Evolutionary conservation across 2,797 vertebrate species (phyloP).

Genomic region (Meda fulgida): DNA sequence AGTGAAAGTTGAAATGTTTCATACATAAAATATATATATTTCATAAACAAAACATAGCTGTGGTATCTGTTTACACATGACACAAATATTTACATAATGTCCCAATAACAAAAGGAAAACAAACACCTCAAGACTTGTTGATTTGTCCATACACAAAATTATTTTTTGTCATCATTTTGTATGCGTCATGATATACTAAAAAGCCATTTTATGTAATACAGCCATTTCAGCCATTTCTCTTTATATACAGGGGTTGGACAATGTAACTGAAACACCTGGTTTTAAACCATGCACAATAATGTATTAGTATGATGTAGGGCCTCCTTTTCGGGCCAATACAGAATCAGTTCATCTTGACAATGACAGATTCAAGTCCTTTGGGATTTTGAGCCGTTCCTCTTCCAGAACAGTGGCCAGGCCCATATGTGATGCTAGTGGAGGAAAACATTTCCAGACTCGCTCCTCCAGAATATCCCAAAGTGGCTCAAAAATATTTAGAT

Average conservation of each 20-base stretch:
- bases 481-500: neutral
- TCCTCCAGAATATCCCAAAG: neutral
- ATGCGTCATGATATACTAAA: neutral
- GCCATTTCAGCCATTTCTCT: neutral
- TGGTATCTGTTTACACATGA: neutral
- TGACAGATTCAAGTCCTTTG: neutral
- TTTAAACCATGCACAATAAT: neutral
- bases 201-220: neutral
- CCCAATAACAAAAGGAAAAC: neutral
- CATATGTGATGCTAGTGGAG: neutral
- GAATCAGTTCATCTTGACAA: neutral
- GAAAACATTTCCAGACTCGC: neutral
- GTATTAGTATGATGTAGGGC: neutral
- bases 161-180: neutral
- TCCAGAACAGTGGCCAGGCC: neutral
- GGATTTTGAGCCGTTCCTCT: neutral
- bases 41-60: neutral
- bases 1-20: conserved; percentile 20
- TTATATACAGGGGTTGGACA: neutral
- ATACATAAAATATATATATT: neutral
- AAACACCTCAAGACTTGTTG: neutral
- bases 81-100: neutral
- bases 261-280: neutral
- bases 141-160: neutral
- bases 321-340: neutral